Conservation (phyloP, 2,113 vertebrate species). For the Antechinus flavipes region DNA sequence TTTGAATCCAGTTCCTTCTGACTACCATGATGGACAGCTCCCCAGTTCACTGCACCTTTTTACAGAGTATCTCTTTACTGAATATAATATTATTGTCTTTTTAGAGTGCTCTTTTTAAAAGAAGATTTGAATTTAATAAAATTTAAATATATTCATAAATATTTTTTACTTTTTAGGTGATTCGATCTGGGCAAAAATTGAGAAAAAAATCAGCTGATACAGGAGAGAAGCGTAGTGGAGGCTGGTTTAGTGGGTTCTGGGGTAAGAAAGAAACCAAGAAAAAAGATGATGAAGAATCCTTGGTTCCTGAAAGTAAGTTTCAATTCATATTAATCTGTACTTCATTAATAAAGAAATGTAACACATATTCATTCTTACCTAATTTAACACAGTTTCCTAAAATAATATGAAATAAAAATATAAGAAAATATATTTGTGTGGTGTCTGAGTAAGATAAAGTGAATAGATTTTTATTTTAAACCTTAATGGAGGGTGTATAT, state of each 20-base stretch:
- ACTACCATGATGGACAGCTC: not conserved
- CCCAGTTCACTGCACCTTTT: not conserved
- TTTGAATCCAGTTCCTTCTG: not conserved
- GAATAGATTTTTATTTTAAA: not conserved
- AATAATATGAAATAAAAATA: slow-evolving; percentile 33
- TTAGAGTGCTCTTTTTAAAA: not conserved
- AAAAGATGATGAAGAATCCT: slow-evolving; percentile 89
- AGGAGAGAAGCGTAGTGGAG: slow-evolving; percentile 89
- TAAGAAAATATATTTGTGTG: not conserved
- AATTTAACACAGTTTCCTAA: slow-evolving; percentile 29
- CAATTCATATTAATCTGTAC: slow-evolving; percentile 1
- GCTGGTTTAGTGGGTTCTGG: slow-evolving; percentile 94
- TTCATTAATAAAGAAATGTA: not conserved
- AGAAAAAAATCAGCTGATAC: slow-evolving; percentile 87
- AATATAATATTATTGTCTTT: slow-evolving; percentile 17
- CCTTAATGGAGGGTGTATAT: slow-evolving; percentile 35
- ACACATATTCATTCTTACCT: not conserved
- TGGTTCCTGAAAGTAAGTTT: slow-evolving; percentile 88
- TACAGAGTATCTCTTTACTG: slow-evolving; percentile 6
- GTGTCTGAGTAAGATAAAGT: slow-evolving; percentile 17
- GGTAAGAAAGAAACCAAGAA: slow-evolving; percentile 90
- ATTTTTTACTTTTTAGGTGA: slow-evolving; percentile 84
- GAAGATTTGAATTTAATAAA: slow-evolving; percentile 16
- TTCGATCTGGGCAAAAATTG: slow-evolving; percentile 94
- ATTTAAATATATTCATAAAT: not conserved